A percentile compares a stretch with the other conserved stretches of the same genome.
Evolutionary conservation across 2,797 vertebrate species (phyloP).

Genomic region (Squalus acanthias): DNA sequence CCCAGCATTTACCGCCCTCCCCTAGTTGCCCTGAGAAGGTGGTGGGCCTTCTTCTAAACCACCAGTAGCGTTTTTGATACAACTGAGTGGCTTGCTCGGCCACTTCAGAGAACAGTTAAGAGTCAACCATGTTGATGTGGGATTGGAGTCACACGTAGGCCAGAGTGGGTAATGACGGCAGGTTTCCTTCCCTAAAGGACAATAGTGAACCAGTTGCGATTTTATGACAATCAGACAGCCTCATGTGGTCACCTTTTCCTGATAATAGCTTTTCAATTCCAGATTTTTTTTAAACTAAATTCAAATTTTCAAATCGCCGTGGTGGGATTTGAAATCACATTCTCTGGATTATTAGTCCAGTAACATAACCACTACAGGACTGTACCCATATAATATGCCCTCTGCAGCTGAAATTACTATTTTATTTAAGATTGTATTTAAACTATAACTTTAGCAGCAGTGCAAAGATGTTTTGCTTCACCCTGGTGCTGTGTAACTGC

Average conservation of each 20-base stretch:
- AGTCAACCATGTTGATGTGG: neutral
- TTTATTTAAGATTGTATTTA: neutral
- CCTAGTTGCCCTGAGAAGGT: neutral
- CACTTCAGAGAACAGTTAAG: neutral
- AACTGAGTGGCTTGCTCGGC: neutral
- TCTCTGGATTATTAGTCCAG: neutral
- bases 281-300: neutral
- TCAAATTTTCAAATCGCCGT: neutral
- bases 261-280: neutral
- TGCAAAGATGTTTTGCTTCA: neutral
- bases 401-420: neutral
- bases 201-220: neutral
- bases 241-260: neutral
- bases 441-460: neutral
- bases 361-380: neutral
- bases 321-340: neutral
- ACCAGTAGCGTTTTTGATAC: neutral
- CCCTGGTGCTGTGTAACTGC: neutral
- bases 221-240: neutral
- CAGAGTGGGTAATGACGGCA: neutral
- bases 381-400: neutral
- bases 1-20: no score
- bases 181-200: neutral
- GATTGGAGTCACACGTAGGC: neutral
- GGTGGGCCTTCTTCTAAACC: neutral